A percentile compares a stretch with the other conserved stretches of the same genome.
Conservation (phyloP, 2,113 vertebrate genomes). For the Perccottus glenii region DNA sequence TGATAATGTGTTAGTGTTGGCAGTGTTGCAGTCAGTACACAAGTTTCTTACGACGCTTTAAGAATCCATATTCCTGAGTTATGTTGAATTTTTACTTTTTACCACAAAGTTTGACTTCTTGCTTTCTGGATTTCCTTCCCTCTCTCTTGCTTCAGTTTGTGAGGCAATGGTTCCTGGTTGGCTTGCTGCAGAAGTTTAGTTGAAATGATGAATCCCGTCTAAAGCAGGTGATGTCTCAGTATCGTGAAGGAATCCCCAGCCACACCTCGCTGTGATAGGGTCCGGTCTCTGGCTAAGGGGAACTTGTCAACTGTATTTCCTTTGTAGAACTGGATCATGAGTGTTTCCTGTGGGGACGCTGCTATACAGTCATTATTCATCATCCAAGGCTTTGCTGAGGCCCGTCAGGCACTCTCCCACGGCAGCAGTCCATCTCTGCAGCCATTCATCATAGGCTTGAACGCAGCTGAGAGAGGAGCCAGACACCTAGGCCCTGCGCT, state of each 20-base stretch:
- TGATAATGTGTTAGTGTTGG: no score
- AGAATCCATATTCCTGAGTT: no score
- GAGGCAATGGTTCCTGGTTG: conserved; percentile 11
- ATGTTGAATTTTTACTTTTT: no score
- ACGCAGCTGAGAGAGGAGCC: conserved; percentile 63
- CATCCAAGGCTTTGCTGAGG: conserved; percentile 58
- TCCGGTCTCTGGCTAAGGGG: conserved; percentile 61
- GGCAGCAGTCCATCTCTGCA: conserved; percentile 71
- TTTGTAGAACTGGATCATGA: conserved; percentile 66
- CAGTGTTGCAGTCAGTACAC: no score
- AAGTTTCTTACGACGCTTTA: no score
- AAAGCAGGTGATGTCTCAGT: conserved; percentile 50
- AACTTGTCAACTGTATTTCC: conserved; percentile 61
- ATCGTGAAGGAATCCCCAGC: conserved; percentile 36
- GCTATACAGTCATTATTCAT: conserved; percentile 75
- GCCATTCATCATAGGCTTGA: conserved; percentile 75
- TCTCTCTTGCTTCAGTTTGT: conserved; percentile 14
- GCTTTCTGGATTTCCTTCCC: background rate
- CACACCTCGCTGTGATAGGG: conserved; percentile 49
- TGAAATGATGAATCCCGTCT: conserved; percentile 56
- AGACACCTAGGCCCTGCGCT: conserved; percentile 55
- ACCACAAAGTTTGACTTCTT: no score
- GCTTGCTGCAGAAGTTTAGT: conserved; percentile 21
- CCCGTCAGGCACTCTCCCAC: conserved; percentile 69
- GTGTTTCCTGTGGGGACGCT: conserved; percentile 66